These are phyloP conservation scores for Schizothorax lantsangensis DNA, from an alignment of 2,797 vertebrate species.

Conservation along the genomic window DNA sequence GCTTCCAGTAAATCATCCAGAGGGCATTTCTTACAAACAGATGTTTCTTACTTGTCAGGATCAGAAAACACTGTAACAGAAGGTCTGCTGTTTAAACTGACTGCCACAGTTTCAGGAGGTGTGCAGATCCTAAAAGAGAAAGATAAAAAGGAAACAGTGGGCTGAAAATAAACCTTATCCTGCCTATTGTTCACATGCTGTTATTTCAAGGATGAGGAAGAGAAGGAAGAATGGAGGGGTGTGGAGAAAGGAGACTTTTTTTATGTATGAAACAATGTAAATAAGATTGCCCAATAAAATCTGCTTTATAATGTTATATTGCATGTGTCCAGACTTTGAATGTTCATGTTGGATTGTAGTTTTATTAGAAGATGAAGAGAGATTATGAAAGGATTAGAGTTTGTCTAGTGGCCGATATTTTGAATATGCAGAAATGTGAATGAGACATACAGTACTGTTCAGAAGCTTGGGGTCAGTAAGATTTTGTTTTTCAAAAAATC, in stretches of 20 bases:
- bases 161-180: slow-evolving; percentile 66
- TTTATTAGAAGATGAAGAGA: slow-evolving; percentile 7
- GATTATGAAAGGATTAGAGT: no score
- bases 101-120: slow-evolving; percentile 5
- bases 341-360: slow-evolving; percentile 31
- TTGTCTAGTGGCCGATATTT: not conserved
- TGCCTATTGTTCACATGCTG: slow-evolving; percentile 63
- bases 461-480: slow-evolving; percentile 13
- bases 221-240: slow-evolving; percentile 46
- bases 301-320: not conserved
- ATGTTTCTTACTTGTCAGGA: not conserved
- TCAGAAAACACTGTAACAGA: not conserved
- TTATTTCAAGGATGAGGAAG: slow-evolving; percentile 53
- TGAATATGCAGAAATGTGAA: not conserved
- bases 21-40: not conserved
- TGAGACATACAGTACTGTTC: not conserved
- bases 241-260: slow-evolving; percentile 57
- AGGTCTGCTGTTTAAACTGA: not conserved
- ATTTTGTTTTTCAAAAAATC: not conserved
- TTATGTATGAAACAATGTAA: slow-evolving; percentile 48
- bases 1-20: not conserved
- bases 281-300: not conserved
- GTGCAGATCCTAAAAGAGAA: slow-evolving; percentile 41
- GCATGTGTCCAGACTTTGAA: slow-evolving; percentile 11
- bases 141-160: slow-evolving; percentile 57